A percentile compares a stretch with the other conserved stretches of the same genome.
These are phyloP conservation scores for Thyatira batis DNA, from an alignment of 2,888 invertebrate species.

Conservation along the genomic window DNA sequence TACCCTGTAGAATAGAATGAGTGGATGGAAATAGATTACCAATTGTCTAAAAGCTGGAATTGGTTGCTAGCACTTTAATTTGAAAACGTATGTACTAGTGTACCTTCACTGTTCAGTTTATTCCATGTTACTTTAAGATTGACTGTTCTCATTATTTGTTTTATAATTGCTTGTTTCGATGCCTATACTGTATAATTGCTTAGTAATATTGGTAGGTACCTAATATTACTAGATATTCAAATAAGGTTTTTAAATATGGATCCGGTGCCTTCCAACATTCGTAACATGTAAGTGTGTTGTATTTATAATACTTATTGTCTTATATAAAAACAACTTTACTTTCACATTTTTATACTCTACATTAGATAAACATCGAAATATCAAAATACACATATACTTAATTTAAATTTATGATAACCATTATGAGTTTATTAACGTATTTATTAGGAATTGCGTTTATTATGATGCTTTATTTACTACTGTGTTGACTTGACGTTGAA, in stretches of 20 bases:
- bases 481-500: not conserved
- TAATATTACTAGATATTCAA: too few species aligned
- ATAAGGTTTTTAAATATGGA: not conserved
- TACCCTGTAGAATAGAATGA: not conserved
- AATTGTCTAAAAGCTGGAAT: not conserved
- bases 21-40: not conserved
- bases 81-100: not conserved
- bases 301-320: not conserved
- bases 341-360: slow-evolving; percentile 8
- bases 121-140: too few species aligned
- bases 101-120: not conserved
- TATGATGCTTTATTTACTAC: slow-evolving; percentile 25
- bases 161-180: too few species aligned
- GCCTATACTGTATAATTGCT: too few species aligned
- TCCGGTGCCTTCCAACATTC: not conserved
- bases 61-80: not conserved
- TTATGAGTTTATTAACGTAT: slow-evolving; percentile 10
- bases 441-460: slow-evolving; percentile 32
- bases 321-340: not conserved
- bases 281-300: not conserved
- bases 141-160: too few species aligned
- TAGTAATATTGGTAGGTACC: too few species aligned
- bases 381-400: slow-evolving; percentile 23
- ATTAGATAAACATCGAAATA: slow-evolving; percentile 12
- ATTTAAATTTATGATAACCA: not conserved